A percentile compares a stretch with the other conserved stretches of the same genome.
Evolutionary conservation across 2,113 vertebrate genomes (phyloP).

Genomic region (Pheucticus melanocephalus): DNA sequence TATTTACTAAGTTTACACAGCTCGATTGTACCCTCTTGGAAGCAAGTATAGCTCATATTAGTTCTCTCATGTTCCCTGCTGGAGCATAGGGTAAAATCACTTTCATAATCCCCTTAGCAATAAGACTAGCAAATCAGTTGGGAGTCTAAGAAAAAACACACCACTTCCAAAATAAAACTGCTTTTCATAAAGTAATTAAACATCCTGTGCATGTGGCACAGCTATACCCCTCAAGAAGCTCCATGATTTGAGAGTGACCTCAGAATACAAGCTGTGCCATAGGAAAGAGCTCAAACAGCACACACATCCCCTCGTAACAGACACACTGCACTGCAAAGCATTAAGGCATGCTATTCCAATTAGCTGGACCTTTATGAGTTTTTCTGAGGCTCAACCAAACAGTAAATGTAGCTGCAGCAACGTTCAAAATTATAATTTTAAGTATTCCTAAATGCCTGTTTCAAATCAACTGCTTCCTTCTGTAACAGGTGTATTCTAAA

Average conservation of each 20-base stretch:
- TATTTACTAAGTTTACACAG: background rate
- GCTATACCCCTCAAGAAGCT: background rate
- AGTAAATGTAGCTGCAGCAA: background rate
- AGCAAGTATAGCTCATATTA: background rate
- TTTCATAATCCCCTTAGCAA: background rate
- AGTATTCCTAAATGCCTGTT: background rate
- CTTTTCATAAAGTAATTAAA: background rate
- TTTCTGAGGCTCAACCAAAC: background rate
- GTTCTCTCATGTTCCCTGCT: background rate
- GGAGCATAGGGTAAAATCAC: background rate
- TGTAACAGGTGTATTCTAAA: background rate
- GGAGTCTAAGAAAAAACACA: background rate
- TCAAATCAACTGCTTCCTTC: background rate
- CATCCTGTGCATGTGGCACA: accelerated
- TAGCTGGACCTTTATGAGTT: background rate
- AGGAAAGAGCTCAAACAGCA: background rate
- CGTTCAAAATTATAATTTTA: background rate
- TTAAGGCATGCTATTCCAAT: background rate
- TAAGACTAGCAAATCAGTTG: background rate
- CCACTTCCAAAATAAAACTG: background rate
- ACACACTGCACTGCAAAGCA: background rate
- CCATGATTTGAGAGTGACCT: background rate
- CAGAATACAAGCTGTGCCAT: background rate
- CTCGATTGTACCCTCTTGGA: background rate
- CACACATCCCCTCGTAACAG: background rate